Base-by-base conservation (phyloP, 1,140 invertebrate species). In the Agrilus planipennis region DNA sequence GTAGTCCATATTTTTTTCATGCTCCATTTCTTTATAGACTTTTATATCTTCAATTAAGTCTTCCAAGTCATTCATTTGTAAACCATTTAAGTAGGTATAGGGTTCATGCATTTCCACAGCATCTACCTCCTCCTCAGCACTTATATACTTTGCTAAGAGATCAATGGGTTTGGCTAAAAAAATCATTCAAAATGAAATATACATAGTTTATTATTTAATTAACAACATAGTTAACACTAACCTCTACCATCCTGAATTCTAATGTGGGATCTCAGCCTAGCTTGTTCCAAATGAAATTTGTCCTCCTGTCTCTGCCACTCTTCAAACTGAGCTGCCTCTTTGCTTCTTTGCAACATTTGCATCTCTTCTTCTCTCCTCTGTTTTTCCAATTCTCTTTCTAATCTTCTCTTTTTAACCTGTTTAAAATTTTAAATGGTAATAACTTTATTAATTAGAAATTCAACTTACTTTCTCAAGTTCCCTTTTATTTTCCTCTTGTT, bases 51-150 rank as follows among this genome's bases (percentile, higher is more conserved):
- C 93, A 3, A 97, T 69, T 0, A 99, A 65, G 68, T 99, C 95
- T 61, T 99, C 95, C n/a, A 99, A 68, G 63, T 99, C 94, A 46
- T 83, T 78, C 6, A 89, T 77, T 4, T 84, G 81, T 18, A 98
- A 65, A 2, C 93, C 94, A 60, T 93, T 88, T 0, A 99, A 69
- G 61, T 95, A 93, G 0, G 88, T 89, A 54, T 96, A 98, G 0
- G 95, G 94, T 63, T 99, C 93, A 57, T 95, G 89, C 87, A 99
- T 93, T 69, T 98, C 93, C 17, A 96, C 83, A 2, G 89, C 85
- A 61, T 89, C 84, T 21, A 89, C 83, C 52, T 89, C 81, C 53
- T 91, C 86, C 57, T 93, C 88, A 0, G 85, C 84, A 59, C 84
- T 89, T 18, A 98, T 91, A 56, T 98, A 99, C 64, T 94, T 90